Base-by-base conservation (phyloP, 2,797 vertebrate genomes). In the Sphenodon punctatus region DNA sequence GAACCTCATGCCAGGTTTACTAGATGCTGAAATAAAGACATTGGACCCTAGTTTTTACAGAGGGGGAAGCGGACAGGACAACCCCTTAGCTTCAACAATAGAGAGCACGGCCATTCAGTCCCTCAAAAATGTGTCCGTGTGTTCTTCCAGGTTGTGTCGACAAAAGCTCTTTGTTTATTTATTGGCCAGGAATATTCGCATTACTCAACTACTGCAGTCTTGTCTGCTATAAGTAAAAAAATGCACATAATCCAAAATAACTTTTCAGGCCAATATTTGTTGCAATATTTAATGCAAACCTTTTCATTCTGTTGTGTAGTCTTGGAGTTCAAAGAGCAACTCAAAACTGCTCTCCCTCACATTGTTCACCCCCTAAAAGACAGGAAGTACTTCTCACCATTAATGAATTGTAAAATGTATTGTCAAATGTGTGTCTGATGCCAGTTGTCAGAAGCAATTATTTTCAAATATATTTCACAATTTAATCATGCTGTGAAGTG, bases 391-490 rank as follows among this genome's bases (percentile, higher is more conserved):
- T 79, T 79, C 48, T 61, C 6, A 1, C 8, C 64, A 19, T 48
- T 78, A 85, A 85, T 48, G 32, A 88, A 85, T 85, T 86, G 67
- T n/a, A 64, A 86, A 80, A 69, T 45, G 16, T 51, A 72, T 90
- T 85, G 77, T 67, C 86, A 77, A 90, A 86, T 87, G 87, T 53
- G 46, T 59, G 4, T 76, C 75, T 82, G 86, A 86, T 80, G 74
- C 73, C 41, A 60, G 55, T 86, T 93, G 89, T 92, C 82, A 89
- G 63, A 85, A 89, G 56, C 53, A 93, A 89, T 92, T 93, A 89
- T 36, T 85, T 88, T 89, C 79, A 88, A 85, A 87, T 30, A 32
- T 16, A 67, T 89, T 92, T 84, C 67, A 72, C 45, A 82, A 59
- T 88, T 90, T 86, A 88, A 80, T 89, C 84, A 88, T 48, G 34